These are phyloP conservation scores for Vicugna pacos DNA, from an alignment of 2,113 vertebrate genomes.

Conservation along the genomic window DNA sequence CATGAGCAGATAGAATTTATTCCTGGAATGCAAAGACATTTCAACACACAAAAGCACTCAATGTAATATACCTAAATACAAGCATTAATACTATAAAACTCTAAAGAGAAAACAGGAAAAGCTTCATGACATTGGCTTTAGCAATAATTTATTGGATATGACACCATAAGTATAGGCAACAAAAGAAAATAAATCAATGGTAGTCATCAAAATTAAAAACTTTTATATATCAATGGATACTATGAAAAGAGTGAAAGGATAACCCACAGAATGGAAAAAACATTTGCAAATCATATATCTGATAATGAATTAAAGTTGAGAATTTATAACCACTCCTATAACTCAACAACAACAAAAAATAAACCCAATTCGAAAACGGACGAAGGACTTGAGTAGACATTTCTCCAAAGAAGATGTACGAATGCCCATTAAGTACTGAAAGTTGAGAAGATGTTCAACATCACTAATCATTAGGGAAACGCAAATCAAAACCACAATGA, in stretches of 20 bases:
- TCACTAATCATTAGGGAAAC: not conserved
- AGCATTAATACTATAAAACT: not conserved
- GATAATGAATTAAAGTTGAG: not conserved
- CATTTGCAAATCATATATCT: not conserved
- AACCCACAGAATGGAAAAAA: not conserved
- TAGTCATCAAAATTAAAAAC: not conserved
- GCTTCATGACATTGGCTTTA: not conserved
- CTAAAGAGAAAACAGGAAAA: not conserved
- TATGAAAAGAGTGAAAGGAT: not conserved
- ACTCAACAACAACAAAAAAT: not conserved
- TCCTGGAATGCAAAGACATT: not conserved
- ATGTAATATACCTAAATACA: not conserved
- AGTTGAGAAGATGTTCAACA: not conserved
- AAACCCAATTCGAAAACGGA: not conserved
- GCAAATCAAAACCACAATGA: not conserved
- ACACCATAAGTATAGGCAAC: not conserved
- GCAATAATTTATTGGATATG: not conserved
- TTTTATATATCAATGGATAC: not conserved
- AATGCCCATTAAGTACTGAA: not conserved
- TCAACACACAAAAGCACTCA: not conserved
- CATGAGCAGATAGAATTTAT: not conserved
- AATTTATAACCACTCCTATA: slow-evolving; percentile 5
- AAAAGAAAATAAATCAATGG: not conserved
- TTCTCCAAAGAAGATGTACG: not conserved
- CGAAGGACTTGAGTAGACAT: not conserved